phyloP scores from a whole-genome alignment of 2,888 invertebrate species.

The Cheilosia vulpina region DNA sequence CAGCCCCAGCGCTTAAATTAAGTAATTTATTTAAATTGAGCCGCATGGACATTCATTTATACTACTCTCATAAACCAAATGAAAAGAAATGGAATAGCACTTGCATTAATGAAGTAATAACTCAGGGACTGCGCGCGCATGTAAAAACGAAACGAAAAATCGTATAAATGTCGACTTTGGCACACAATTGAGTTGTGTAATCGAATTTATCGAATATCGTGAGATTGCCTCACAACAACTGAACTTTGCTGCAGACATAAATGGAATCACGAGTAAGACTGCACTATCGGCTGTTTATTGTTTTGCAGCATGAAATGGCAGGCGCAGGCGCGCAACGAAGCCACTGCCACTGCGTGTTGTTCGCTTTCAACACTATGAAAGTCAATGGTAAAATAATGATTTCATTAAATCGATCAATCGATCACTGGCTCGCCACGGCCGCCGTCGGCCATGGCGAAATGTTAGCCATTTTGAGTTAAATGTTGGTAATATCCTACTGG shows the following conservation, averaged over 20 bases:
- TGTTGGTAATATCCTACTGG: conserved; percentile 63
- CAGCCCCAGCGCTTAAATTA: conserved; percentile 50
- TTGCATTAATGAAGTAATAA: conserved; percentile 68
- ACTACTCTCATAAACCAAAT: conserved; percentile 44
- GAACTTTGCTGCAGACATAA: conserved; percentile 20
- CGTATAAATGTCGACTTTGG: conserved; percentile 50
- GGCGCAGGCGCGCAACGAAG: conserved; percentile 14
- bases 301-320: conserved; percentile 62
- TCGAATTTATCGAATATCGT: conserved; percentile 61
- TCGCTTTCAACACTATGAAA: conserved; percentile 42
- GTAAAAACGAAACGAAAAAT: neutral
- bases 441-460: conserved; percentile 59
- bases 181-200: conserved; percentile 58
- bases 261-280: conserved; percentile 12
- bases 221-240: conserved; percentile 49
- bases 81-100: conserved; percentile 61
- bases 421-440: conserved; percentile 42
- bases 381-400: conserved; percentile 68
- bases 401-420: conserved; percentile 73
- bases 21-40: conserved; percentile 69
- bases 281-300: conserved; percentile 35
- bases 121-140: conserved; percentile 29
- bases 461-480: conserved; percentile 62
- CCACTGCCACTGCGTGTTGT: conserved; percentile 17
- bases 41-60: conserved; percentile 39